Base-by-base conservation (phyloP, 1,140 invertebrate species). In the Microvelia longipes region DNA sequence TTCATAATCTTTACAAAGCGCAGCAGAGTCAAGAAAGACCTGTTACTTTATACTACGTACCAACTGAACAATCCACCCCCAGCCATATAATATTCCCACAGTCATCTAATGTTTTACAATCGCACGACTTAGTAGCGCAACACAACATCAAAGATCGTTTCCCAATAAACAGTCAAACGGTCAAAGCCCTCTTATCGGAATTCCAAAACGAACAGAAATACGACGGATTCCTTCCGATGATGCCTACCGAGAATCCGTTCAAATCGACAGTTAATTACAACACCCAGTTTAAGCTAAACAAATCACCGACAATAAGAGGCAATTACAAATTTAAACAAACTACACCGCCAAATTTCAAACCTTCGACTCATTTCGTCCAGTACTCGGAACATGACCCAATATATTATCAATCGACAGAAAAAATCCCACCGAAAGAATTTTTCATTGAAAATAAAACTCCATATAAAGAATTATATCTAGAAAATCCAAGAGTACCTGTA, bases 341-440 rank as follows among this genome's bases (percentile, higher is more conserved):
- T 5, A 50, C 35, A 5, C 62, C 62, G 5, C 2, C 75, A 73
- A 25, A 76, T 76, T 71, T 75, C 74, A 72, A 72, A 62, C 73
- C 73, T 68, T 77, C 63, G 71, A 73, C 68, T 72, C 73, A 73
- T 68, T 75, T 71, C 69, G 65, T 73, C 25, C 70, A 74, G 71
- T 76, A 75, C 67, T 75, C 75, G 11, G 75, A 76, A 68, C 24
- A 65, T 61, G 75, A 76, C 71, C 75, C 75, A 15, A 69, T 74
- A 25, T 75, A 73, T 65, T 68, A 73, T 71, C 60, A 60, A n/a
- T 27, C 28, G 24, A 30, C 35, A 19, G 35, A 50, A 11, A 50
- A 50, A 19, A 50, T 50, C 5, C 35, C 35, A 19, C 5, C 35
- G 5, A 5, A 50, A 50, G 19, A 19, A 5, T 19, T 50, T 19